These are phyloP conservation scores for Eristalis arbustorum DNA, from an alignment of 2,888 invertebrate species.

Conservation along the genomic window DNA sequence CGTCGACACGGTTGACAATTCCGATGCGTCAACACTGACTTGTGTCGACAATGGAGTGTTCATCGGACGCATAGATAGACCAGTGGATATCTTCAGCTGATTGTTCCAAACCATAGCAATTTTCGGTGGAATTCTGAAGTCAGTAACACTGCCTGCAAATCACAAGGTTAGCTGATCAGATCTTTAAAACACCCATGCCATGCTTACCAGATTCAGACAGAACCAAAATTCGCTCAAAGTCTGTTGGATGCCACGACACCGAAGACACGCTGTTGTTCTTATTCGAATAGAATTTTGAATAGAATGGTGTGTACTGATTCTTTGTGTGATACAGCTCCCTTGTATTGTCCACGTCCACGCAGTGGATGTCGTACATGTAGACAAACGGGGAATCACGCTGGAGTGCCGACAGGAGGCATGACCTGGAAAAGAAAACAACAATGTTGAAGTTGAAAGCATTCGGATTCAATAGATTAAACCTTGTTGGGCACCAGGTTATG, in stretches of 20 bases:
- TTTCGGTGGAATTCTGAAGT: constrained; percentile 77
- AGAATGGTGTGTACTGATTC: constrained; percentile 82
- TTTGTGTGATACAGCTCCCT: constrained; percentile 89
- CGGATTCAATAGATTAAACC: constrained; percentile 76
- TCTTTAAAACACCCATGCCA: background rate
- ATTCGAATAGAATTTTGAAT: constrained; percentile 74
- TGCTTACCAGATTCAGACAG: constrained; percentile 76
- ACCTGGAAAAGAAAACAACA: constrained; percentile 74
- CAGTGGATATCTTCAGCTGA: constrained; percentile 74
- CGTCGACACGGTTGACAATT: constrained; percentile 30
- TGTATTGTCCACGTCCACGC: constrained; percentile 85
- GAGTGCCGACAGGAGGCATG: constrained; percentile 89
- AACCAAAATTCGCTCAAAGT: constrained; percentile 81
- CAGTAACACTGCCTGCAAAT: constrained; percentile 74
- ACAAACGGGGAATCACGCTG: constrained; percentile 89
- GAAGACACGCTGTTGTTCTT: constrained; percentile 82
- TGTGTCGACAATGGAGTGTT: constrained; percentile 29
- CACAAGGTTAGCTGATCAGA: background rate
- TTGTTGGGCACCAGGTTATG: constrained; percentile 94
- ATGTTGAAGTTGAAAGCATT: background rate
- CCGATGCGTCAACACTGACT: constrained; percentile 34
- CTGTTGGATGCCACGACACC: constrained; percentile 93
- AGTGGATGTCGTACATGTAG: constrained; percentile 92
- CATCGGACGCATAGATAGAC: constrained; percentile 44
- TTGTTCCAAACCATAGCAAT: constrained; percentile 77